These are phyloP conservation scores for Apamea epomidion DNA, from an alignment of 2,888 invertebrate species.

Conservation along the genomic window DNA sequence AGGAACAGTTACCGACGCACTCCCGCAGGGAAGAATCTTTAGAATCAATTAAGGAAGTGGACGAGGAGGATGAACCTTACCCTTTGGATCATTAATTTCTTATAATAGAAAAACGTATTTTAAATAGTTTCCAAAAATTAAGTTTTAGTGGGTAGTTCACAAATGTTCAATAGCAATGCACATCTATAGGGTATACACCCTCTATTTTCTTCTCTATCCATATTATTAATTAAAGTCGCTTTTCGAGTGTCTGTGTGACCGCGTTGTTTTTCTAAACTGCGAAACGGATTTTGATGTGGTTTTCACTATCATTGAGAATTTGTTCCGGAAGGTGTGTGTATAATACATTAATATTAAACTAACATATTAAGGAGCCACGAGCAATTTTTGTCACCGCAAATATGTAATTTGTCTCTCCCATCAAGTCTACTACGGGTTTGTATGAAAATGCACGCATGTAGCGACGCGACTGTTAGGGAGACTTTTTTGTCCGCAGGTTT, in stretches of 20 bases:
- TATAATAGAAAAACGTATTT: neutral
- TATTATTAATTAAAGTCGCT: neutral
- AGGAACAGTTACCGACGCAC: neutral
- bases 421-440: neutral
- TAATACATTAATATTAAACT: neutral
- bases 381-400: neutral
- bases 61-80: constrained; percentile 68
- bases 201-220: neutral
- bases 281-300: neutral
- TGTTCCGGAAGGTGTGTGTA: neutral
- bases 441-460: neutral
- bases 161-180: constrained; percentile 5
- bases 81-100: constrained; percentile 70
- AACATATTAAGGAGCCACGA: neutral
- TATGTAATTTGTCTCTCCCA: neutral
- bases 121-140: neutral
- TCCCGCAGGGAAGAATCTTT: constrained; percentile 63
- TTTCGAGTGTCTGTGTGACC: neutral
- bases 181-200: neutral
- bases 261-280: neutral
- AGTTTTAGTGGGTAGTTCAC: neutral
- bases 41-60: constrained; percentile 78
- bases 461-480: too few species aligned
- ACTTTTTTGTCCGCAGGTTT: neutral
- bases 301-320: neutral